Conservation (phyloP, 1,140 invertebrate genomes). For the Oscheius sp. region DNA sequence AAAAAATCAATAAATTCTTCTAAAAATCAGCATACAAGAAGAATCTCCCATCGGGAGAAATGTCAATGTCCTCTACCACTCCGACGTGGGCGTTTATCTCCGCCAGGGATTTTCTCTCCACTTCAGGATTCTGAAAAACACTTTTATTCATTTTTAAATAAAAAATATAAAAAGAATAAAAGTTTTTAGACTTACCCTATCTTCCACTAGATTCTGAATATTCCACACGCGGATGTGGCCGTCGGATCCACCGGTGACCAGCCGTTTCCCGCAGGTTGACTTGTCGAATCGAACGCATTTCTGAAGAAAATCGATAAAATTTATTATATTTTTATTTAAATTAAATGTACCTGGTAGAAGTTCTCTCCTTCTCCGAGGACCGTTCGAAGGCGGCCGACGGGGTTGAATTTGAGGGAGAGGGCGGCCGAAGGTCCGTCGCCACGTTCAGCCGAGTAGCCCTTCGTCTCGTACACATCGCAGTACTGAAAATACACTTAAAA, state of each 20-base stretch:
- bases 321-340: neutral
- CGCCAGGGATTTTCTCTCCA: constrained; percentile 3
- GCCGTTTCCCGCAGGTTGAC: constrained; percentile 69
- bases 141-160: neutral
- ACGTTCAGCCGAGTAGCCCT: neutral
- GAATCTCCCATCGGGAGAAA: constrained; percentile 11
- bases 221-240: constrained; percentile 82
- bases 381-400: constrained; percentile 37
- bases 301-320: constrained; percentile 68
- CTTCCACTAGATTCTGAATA: constrained; percentile 45
- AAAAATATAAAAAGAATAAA: neutral
- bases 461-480: constrained; percentile 33
- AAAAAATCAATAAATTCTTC: neutral
- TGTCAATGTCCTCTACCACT: constrained; percentile 21
- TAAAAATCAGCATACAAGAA: neutral
- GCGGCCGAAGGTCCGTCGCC: neutral
- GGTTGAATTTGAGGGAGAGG: neutral
- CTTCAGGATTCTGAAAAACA: constrained; percentile 11
- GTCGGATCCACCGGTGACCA: constrained; percentile 87
- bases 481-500: constrained; percentile 11
- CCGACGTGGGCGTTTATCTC: constrained; percentile 2
- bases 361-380: constrained; percentile 72
- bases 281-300: constrained; percentile 77
- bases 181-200: constrained; percentile 17
- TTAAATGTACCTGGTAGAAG: constrained; percentile 12